These are phyloP conservation scores for Eupithecia pulchellata DNA, from an alignment of 2,888 invertebrate genomes.

Conservation along the genomic window DNA sequence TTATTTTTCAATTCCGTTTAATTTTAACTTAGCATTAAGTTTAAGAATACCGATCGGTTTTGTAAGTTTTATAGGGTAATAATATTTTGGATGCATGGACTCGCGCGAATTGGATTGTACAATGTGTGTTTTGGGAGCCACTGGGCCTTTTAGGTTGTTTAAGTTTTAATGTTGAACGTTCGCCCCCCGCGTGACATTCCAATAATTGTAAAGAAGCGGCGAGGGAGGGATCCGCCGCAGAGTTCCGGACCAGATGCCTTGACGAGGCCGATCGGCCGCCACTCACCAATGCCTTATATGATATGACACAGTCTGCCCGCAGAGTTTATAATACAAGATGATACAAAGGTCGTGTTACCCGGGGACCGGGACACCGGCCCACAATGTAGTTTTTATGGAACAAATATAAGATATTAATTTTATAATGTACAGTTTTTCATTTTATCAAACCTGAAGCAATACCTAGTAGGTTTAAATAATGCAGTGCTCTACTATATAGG, in stretches of 20 bases:
- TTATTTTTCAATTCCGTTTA: conserved; percentile 86
- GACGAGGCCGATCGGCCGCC: conserved; percentile 66
- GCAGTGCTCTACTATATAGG: background rate
- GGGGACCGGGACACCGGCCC: conserved; percentile 85
- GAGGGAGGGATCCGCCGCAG: conserved; percentile 58
- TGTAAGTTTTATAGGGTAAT: conserved; percentile 86
- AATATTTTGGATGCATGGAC: conserved; percentile 72
- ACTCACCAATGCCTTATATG: conserved; percentile 82
- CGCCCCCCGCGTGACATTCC: conserved; percentile 84
- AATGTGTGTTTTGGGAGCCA: conserved; percentile 70
- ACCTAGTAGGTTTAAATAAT: background rate
- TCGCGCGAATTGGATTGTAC: conserved; percentile 75
- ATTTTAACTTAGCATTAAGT: conserved; percentile 84
- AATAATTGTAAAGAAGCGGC: conserved; percentile 77
- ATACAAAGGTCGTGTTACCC: conserved; percentile 86
- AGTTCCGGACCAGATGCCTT: conserved; percentile 73
- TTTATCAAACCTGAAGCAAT: conserved; percentile 21
- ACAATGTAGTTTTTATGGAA: conserved; percentile 86
- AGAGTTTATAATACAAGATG: conserved; percentile 85
- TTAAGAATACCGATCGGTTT: conserved; percentile 83
- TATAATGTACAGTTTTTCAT: conserved; percentile 80
- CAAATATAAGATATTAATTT: conserved; percentile 86
- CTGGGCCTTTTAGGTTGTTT: conserved; percentile 76
- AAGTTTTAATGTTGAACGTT: conserved; percentile 68
- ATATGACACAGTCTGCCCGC: conserved; percentile 85